A percentile compares a stretch with the other conserved stretches of the same genome.
Conservation (phyloP, 2,888 invertebrate species). For the Diaprepes abbreviatus region DNA sequence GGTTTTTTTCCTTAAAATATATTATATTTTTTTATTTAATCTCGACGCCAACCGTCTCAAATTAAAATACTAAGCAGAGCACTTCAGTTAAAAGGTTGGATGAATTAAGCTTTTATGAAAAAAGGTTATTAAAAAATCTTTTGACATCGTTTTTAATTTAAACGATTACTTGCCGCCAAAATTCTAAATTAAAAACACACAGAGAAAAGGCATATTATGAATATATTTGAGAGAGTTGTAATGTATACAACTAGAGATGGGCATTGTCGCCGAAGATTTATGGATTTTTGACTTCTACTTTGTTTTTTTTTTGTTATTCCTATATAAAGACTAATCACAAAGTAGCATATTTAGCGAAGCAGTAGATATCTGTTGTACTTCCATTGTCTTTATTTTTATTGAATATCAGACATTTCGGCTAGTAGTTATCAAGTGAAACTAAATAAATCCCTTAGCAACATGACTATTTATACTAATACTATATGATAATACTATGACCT, state of each 20-base stretch:
- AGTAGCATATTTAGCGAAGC: no score
- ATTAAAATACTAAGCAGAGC: constrained; percentile 11
- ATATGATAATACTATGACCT: no score
- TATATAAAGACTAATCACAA: no score
- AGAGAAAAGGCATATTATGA: constrained; percentile 46
- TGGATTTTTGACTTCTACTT: no score
- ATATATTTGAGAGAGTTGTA: constrained; percentile 32
- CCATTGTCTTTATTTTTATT: no score
- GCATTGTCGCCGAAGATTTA: no score
- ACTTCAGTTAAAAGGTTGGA: constrained; percentile 15
- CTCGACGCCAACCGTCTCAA: not conserved
- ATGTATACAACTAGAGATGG: constrained; percentile 19
- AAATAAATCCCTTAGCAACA: no score
- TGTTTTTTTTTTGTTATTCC: no score
- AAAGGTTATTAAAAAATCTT: constrained; percentile 45
- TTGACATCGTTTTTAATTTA: constrained; percentile 55
- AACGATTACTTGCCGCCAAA: constrained; percentile 52
- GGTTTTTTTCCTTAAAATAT: not conserved
- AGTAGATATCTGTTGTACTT: no score
- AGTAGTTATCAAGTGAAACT: no score
- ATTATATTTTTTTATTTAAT: constrained; percentile 4
- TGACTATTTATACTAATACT: no score
- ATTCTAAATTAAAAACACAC: constrained; percentile 59
- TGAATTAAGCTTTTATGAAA: constrained; percentile 2
- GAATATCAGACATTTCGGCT: no score